Evolutionary conservation across 2,113 vertebrate genomes (phyloP).

Genomic region (Pithys albifrons): DNA sequence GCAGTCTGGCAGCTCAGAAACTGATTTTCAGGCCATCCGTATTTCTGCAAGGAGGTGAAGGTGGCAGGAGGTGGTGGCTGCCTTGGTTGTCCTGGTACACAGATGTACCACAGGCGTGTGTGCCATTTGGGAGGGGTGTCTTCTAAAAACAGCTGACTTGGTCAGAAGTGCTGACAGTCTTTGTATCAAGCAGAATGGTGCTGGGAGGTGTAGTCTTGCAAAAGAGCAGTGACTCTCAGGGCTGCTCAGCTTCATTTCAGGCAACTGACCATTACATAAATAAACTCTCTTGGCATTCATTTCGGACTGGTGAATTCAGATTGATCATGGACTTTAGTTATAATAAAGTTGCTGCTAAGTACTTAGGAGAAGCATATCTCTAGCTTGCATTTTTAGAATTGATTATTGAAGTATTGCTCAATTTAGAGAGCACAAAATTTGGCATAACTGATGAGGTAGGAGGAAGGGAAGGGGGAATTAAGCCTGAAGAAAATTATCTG

Average conservation of each 20-base stretch:
- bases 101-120: neutral
- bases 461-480: neutral
- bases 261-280: neutral
- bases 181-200: neutral
- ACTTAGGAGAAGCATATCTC: neutral
- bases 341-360: neutral
- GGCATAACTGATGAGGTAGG: neutral
- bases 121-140: neutral
- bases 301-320: neutral
- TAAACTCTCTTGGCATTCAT: neutral
- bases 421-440: neutral
- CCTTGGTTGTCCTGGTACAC: neutral
- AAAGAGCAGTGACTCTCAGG: neutral
- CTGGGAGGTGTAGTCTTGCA: neutral
- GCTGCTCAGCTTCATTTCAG: neutral
- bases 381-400: neutral
- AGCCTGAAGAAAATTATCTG: neutral
- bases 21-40: neutral
- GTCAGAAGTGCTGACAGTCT: neutral
- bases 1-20: neutral
- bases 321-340: neutral
- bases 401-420: neutral
- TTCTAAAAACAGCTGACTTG: neutral
- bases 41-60: neutral
- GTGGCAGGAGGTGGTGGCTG: fast-evolving